These are phyloP conservation scores for Andricus grossulariae DNA, from an alignment of 1,140 invertebrate genomes.

Conservation along the genomic window DNA sequence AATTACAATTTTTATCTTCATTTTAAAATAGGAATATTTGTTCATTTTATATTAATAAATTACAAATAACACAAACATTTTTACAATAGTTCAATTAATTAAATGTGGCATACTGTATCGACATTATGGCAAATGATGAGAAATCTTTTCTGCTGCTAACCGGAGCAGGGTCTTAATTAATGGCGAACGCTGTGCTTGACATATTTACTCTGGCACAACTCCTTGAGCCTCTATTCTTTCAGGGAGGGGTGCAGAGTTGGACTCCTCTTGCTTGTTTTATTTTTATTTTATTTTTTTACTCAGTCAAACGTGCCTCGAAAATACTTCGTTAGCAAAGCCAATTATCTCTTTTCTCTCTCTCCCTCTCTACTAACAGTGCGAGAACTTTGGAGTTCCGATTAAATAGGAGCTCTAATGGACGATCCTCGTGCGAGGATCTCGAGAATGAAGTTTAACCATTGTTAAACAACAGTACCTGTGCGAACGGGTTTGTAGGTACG, in stretches of 20 bases:
- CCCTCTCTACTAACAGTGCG: conserved; percentile 36
- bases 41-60: no score
- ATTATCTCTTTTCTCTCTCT: conserved; percentile 51
- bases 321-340: conserved; percentile 53
- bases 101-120: not conserved
- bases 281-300: conserved; percentile 50
- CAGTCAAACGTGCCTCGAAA: conserved; percentile 54
- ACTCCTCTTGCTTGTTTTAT: conserved; percentile 53
- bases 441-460: conserved; percentile 47
- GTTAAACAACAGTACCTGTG: conserved; percentile 44
- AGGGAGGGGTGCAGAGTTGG: conserved; percentile 48
- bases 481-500: no score
- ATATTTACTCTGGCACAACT: conserved; percentile 61
- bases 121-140: not conserved
- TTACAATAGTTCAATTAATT: not conserved
- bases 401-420: conserved; percentile 57
- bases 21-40: no score
- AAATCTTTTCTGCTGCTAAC: conserved; percentile 54
- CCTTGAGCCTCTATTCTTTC: conserved; percentile 60
- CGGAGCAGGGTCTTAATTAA: conserved; percentile 59
- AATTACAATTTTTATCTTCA: no score
- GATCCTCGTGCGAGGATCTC: conserved; percentile 53
- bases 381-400: conserved; percentile 58
- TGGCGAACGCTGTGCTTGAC: conserved; percentile 59
- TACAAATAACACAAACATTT: no score